These are phyloP conservation scores for Crossoptilon crossoptilon DNA, from an alignment of 2,797 vertebrate genomes.

Conservation along the genomic window DNA sequence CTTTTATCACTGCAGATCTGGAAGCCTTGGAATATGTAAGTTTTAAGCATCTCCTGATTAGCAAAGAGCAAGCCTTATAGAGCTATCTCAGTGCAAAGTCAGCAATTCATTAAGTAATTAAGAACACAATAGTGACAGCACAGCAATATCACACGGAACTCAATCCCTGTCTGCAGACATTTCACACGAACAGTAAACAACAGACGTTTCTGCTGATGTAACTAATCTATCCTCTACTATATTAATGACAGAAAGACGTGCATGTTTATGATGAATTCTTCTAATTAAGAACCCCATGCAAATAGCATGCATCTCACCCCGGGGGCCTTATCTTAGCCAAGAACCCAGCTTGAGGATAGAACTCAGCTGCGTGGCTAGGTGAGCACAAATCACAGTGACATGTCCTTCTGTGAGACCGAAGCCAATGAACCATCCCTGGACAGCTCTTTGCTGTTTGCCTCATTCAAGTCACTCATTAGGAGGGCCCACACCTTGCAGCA, in stretches of 20 bases:
- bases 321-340: slow-evolving; percentile 15
- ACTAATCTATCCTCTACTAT: neutral
- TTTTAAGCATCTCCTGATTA: neutral
- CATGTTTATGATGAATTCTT: neutral
- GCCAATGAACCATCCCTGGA: neutral
- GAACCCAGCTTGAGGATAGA: neutral
- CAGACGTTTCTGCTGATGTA: neutral
- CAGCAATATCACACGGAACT: neutral
- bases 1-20: neutral
- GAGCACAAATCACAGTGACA: slow-evolving; percentile 15
- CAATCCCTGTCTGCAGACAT: neutral
- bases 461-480: neutral
- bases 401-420: neutral
- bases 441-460: neutral
- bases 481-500: neutral
- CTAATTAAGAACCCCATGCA: slow-evolving; percentile 21
- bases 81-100: neutral
- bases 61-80: neutral
- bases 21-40: neutral
- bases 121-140: neutral
- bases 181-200: neutral
- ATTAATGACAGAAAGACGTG: neutral
- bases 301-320: neutral
- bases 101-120: slow-evolving; percentile 16
- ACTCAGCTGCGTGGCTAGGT: neutral